Evolutionary conservation across 2,888 invertebrate genomes (phyloP), one percentile per base, ranked within the genome.

Genomic region (Drosophila neutralis): DNA sequence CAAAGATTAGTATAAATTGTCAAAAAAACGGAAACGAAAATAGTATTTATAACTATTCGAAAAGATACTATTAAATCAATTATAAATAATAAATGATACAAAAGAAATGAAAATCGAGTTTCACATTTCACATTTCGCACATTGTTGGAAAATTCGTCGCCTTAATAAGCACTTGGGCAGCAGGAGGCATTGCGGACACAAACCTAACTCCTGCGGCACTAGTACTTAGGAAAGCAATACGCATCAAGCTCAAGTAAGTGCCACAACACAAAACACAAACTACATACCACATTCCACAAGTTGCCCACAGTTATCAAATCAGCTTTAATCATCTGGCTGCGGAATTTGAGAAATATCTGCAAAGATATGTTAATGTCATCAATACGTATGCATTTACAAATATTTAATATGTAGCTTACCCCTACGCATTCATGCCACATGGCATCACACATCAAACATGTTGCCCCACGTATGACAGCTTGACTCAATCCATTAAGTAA

Each of bases 141-240:
- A n/a, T 10, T 68, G 91, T 73, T 89, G 92, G 69, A 65, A 79
- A 85, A 83, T 72, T 96, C 95, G 93, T 91, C 92, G 91, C 93
- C 92, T 93, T 93, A 92, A 93, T 93, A 93, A 93, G 93, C 93
- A 93, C 93, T 93, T 93, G 93, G 92, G 93, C 93, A 93, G 93
- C 93, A 93, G 93, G 93, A 91, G 93, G 91, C 90, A 82, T 83
- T 83, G 75, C 82, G 83, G 83, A 82, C 73, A 85, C 88, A 83
- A 78, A 87, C 91, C 89, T 91, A 92, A 92, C 93, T 93, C 93
- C 93, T 93, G 93, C 93, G 93, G 93, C 93, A 93, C 93, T 93
- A 93, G 93, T 93, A 93, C 93, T 93, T 93, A 93, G 93, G 92
- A 92, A 93, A 93, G 93, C 85, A 88, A 90, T 76, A 83, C 76